Evolutionary conservation across 2,888 invertebrate genomes (phyloP).

Genomic region (Chloromyia formosa): DNA sequence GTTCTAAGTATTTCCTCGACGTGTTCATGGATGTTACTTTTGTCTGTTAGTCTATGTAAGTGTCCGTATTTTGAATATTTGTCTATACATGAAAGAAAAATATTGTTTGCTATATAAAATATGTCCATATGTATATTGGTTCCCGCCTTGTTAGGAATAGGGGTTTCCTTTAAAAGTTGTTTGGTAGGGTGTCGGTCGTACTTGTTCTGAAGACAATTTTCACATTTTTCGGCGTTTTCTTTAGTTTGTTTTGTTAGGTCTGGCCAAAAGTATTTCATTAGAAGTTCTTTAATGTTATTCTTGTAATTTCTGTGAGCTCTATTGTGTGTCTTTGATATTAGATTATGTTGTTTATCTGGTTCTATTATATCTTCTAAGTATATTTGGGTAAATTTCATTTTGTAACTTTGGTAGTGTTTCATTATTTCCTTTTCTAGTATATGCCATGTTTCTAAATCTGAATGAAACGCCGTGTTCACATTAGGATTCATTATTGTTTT

Average conservation of each 20-base stretch:
- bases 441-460: too few species aligned
- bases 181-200: conserved; percentile 4
- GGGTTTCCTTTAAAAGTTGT: background rate
- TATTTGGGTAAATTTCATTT: background rate
- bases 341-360: background rate
- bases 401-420: background rate
- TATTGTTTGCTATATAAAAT: conserved; percentile 1
- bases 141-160: background rate
- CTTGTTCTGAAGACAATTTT: conserved; percentile 8
- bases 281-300: conserved; percentile 1
- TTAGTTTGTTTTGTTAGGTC: background rate
- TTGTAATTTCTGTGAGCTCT: conserved; percentile 1
- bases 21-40: background rate
- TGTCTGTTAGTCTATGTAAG: background rate
- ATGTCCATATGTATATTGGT: background rate
- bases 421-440: too few species aligned
- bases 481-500: background rate
- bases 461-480: background rate
- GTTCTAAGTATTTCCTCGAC: background rate
- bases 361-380: background rate
- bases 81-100: background rate
- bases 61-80: background rate
- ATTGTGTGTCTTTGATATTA: background rate
- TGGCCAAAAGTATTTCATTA: background rate
- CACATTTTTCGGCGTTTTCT: background rate